These are phyloP conservation scores for Drosophila quinaria DNA, from an alignment of 2,888 invertebrate species.

Conservation along the genomic window DNA sequence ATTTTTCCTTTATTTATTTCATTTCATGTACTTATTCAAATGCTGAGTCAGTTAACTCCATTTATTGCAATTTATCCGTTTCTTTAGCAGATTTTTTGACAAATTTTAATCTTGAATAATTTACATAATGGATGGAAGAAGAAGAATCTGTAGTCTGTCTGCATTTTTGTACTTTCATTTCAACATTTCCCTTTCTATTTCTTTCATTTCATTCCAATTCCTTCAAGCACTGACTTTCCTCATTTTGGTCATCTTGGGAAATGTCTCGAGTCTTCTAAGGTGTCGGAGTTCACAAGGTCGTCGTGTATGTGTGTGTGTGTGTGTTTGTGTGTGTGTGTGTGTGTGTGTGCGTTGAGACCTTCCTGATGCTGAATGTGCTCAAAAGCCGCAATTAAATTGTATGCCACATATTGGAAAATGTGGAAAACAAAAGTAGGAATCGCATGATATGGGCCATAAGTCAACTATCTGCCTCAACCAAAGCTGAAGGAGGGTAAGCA, in stretches of 20 bases:
- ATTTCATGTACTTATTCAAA: too few relatives aligned
- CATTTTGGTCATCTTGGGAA: not conserved
- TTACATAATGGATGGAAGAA: too few relatives aligned
- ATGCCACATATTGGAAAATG: conserved; percentile 23
- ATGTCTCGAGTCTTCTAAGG: not conserved
- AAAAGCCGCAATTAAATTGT: conserved; percentile 30
- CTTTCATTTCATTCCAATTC: not conserved
- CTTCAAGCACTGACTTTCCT: not conserved
- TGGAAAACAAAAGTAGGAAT: conserved; percentile 4
- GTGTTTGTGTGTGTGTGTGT: not conserved
- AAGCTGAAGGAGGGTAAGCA: not conserved
- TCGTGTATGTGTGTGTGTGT: not conserved
- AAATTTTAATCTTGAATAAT: too few relatives aligned
- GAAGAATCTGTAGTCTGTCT: too few relatives aligned
- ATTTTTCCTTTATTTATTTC: too few relatives aligned
- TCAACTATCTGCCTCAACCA: conserved; percentile 51
- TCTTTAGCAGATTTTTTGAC: too few relatives aligned
- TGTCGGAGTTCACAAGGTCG: not conserved
- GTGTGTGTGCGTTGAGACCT: not conserved
- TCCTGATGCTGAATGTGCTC: conserved; percentile 11
- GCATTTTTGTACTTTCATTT: too few relatives aligned
- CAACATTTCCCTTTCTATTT: not conserved
- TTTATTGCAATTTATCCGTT: too few relatives aligned
- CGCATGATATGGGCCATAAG: conserved; percentile 62
- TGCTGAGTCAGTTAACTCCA: too few relatives aligned